Percentiles rank a stretch among this genome's conserved stretches.
These are phyloP conservation scores for Vicugna pacos DNA, from an alignment of 2,113 vertebrate species.

Conservation along the genomic window DNA sequence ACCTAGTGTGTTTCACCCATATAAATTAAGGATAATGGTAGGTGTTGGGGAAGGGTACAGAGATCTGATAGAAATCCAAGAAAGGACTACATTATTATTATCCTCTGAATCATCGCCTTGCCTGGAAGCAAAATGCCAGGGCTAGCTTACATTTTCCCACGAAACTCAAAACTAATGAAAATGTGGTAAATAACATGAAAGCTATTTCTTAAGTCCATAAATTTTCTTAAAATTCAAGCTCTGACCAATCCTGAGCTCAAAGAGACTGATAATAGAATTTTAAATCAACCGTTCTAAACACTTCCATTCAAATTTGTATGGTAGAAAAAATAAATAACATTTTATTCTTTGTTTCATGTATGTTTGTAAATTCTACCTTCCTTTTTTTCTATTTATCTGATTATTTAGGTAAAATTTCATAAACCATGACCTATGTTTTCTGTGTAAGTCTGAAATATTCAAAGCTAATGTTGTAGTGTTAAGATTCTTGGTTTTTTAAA, in stretches of 20 bases:
- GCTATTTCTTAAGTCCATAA: neutral
- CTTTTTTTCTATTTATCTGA: slow-evolving; percentile 75
- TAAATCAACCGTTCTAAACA: slow-evolving; percentile 8
- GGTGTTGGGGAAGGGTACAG: neutral
- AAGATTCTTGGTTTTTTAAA: slow-evolving; percentile 56
- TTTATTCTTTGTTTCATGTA: slow-evolving; percentile 29
- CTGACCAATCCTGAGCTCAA: neutral
- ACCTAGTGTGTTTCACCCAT: neutral
- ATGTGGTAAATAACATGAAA: neutral
- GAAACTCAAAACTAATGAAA: neutral
- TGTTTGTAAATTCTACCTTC: slow-evolving; percentile 46
- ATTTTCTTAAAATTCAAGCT: neutral
- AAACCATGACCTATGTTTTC: slow-evolving; percentile 74
- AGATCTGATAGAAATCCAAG: slow-evolving; percentile 12
- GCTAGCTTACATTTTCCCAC: neutral
- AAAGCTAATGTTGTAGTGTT: slow-evolving; percentile 68
- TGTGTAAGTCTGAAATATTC: slow-evolving; percentile 75
- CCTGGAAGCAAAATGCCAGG: slow-evolving; percentile 2
- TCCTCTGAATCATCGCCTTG: slow-evolving; percentile 11
- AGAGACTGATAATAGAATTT: slow-evolving; percentile 9
- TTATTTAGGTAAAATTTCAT: slow-evolving; percentile 71
- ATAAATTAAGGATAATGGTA: slow-evolving; percentile 43
- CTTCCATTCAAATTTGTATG: slow-evolving; percentile 23
- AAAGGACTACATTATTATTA: slow-evolving; percentile 27
- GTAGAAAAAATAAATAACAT: neutral